Evolutionary conservation across 2,113 vertebrate species (phyloP).

Genomic region (Pelmatolapia mariae): DNA sequence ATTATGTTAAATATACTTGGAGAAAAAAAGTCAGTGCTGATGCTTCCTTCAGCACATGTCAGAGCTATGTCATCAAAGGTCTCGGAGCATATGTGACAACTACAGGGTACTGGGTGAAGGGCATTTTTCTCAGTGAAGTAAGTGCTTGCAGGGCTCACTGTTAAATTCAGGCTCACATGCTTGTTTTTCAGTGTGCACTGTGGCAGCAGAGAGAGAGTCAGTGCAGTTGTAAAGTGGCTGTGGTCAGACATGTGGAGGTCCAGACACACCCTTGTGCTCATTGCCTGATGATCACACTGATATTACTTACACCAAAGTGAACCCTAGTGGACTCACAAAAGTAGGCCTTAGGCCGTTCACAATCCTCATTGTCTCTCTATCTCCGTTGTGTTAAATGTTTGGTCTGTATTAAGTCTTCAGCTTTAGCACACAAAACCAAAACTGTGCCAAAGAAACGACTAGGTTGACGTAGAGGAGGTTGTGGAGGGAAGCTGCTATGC

Average conservation of each 20-base stretch:
- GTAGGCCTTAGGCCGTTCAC: background rate
- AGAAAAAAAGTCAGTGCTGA: background rate
- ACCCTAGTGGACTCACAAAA: background rate
- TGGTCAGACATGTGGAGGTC: background rate
- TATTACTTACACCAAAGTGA: background rate
- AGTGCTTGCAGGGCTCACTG: background rate
- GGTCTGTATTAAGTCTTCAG: constrained; percentile 8
- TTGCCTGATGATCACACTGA: background rate
- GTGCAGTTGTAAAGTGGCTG: background rate
- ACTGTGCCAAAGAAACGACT: background rate
- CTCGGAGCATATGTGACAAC: background rate
- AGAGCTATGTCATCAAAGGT: background rate
- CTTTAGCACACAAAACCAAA: background rate
- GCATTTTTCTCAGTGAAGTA: background rate
- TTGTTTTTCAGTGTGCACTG: background rate
- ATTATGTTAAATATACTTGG: background rate
- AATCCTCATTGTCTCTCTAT: background rate
- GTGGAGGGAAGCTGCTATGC: background rate
- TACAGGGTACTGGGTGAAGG: background rate
- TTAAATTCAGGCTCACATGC: background rate
- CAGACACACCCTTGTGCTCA: background rate
- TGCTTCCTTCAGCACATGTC: background rate
- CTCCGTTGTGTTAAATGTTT: background rate
- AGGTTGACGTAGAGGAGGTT: background rate
- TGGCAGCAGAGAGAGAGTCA: background rate